Base-by-base conservation (phyloP, 1,140 invertebrate species). In the Nymphalis io region DNA sequence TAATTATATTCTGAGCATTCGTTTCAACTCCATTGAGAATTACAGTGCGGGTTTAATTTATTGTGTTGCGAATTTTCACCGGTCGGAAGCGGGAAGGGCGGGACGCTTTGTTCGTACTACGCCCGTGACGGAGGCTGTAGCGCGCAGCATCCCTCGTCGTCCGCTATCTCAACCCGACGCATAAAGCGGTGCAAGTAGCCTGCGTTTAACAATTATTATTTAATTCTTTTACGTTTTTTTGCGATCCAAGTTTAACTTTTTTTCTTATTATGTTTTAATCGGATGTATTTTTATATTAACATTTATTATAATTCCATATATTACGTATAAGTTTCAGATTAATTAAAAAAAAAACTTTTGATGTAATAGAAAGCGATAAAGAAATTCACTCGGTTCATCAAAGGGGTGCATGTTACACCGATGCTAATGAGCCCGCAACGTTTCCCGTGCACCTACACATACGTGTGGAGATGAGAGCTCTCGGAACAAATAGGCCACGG, bases 61-160 rank as follows among this genome's bases (percentile, higher is more conserved):
- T 64, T 59, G 68, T 83, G 79, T 66, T 75, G 71, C 63, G 68
- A 62, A 64, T 68, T 72, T 72, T 61, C 55, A 5, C 51, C 51
- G 42, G 20, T n/a, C 57, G 78, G 76, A 78, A 81, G 78, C 67
- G 78, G 62, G 75, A 82, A 82, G 82, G 83, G 81, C 74, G 87
- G 78, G 81, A 79, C 82, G 81, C 84, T 87, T 87, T 86, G 85
- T 86, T 82, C 84, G 80, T 83, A 83, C 81, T 84, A 87, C 85
- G 86, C 83, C 80, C 82, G 83, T 69, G 71, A 70, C 72, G 80
- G 83, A 85, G 85, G 87, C 82, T 84, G 81, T 83, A 74, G 77
- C 85, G 87, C 89, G 87, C 89, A 89, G 89, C 89, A 88, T 90
- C 89, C 61, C 68, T 70, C 48, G 48, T 11, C 20, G 42, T 57